Evolutionary conservation across 2,113 vertebrate genomes (phyloP).

Genomic region (Zosterops pallidus): DNA sequence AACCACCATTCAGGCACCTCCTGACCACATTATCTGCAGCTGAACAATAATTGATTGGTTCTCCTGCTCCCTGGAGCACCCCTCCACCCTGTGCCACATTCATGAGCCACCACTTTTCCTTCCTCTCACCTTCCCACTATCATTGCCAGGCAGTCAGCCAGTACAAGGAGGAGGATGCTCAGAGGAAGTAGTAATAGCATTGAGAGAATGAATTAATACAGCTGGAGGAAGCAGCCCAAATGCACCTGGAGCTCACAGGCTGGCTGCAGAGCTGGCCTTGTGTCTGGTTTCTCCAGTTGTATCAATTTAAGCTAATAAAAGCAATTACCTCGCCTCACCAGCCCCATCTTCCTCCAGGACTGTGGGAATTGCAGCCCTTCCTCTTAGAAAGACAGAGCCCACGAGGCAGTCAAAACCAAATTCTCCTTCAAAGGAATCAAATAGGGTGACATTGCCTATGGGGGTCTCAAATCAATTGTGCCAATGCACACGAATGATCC

Average conservation of each 20-base stretch:
- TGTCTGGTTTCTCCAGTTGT: not conserved
- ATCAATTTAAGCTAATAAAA: not conserved
- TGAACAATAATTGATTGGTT: not conserved
- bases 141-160: not conserved
- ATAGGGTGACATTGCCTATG: not conserved
- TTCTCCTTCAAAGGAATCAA: not conserved
- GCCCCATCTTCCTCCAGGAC: not conserved
- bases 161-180: not conserved
- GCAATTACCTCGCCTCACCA: not conserved
- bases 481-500: fast-evolving
- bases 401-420: not conserved
- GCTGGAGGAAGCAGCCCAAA: constrained; percentile 22
- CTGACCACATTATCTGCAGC: not conserved
- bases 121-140: not conserved
- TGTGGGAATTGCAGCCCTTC: not conserved
- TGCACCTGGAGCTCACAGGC: not conserved
- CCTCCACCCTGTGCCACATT: fast-evolving
- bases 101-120: fast-evolving
- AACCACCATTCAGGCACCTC: not conserved
- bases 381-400: fast-evolving
- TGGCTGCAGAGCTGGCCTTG: not conserved
- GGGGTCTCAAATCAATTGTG: not conserved
- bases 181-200: not conserved
- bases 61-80: not conserved
- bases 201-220: not conserved